phyloP scores from a whole-genome alignment of 2,113 vertebrate species.

The Epinephelus fuscoguttatus region DNA sequence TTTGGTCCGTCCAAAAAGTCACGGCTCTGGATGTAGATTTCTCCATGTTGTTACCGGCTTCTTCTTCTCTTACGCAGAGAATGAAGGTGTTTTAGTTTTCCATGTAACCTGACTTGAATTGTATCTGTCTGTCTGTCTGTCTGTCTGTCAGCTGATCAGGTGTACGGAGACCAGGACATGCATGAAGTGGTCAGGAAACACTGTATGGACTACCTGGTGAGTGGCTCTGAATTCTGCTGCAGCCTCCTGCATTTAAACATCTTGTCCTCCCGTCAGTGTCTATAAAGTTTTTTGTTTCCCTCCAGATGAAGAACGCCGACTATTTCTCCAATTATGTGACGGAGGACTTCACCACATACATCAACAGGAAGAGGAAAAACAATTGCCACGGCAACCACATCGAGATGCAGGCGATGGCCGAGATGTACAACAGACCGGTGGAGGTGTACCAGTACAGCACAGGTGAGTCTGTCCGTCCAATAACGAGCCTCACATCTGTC shows the following conservation, averaged over 20 bases:
- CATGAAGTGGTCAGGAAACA: conserved; percentile 95
- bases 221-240: conserved; percentile 40
- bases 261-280: neutral
- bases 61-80: too few relatives aligned
- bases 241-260: neutral
- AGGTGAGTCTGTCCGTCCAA: conserved; percentile 75
- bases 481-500: neutral
- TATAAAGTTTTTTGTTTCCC: neutral
- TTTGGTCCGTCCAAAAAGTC: too few relatives aligned
- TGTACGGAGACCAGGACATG: conserved; percentile 95
- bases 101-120: neutral
- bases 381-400: conserved; percentile 98
- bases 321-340: conserved; percentile 98
- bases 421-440: conserved; percentile 97
- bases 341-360: conserved; percentile 96
- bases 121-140: neutral
- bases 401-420: conserved; percentile 98
- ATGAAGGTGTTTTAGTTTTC: too few relatives aligned
- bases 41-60: too few relatives aligned
- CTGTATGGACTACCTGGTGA: conserved; percentile 96
- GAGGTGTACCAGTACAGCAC: conserved; percentile 96
- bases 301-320: conserved; percentile 95
- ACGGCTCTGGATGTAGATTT: too few relatives aligned
- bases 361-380: conserved; percentile 96
- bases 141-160: conserved; percentile 88